Evolutionary conservation across 1,140 invertebrate genomes (phyloP).

Genomic region (Magallana ariakensis): DNA sequence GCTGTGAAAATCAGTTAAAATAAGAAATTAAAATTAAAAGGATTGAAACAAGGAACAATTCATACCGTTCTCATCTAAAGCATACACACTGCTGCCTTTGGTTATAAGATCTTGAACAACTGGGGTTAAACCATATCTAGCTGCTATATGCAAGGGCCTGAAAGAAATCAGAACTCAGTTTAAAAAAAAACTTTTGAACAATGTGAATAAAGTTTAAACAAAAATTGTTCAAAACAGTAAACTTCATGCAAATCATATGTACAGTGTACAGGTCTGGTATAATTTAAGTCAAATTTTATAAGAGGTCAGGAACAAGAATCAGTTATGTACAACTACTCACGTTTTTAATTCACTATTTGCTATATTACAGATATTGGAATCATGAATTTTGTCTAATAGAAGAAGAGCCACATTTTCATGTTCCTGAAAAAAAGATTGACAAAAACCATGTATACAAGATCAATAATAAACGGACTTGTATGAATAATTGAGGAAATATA

Average conservation of each 20-base stretch:
- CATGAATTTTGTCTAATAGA: slow-evolving; percentile 82
- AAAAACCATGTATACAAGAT: not conserved
- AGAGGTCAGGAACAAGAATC: too few relatives aligned
- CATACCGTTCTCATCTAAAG: slow-evolving; percentile 82
- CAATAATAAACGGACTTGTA: too few relatives aligned
- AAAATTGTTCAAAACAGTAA: too few relatives aligned
- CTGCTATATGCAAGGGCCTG: slow-evolving; percentile 83
- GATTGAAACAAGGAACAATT: not conserved
- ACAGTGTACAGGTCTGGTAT: too few relatives aligned
- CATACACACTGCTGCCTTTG: slow-evolving; percentile 83
- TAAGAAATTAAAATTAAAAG: not conserved
- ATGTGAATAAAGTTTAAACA: too few relatives aligned
- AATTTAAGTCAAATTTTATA: too few relatives aligned
- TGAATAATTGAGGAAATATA: too few relatives aligned
- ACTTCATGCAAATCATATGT: too few relatives aligned
- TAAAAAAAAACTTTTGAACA: too few relatives aligned
- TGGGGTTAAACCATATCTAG: slow-evolving; percentile 81
- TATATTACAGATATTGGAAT: slow-evolving; percentile 81
- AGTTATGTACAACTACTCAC: slow-evolving; percentile 74
- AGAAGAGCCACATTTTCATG: slow-evolving; percentile 82
- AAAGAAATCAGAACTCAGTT: slow-evolving; percentile 50
- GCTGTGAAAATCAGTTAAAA: not conserved
- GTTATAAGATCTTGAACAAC: slow-evolving; percentile 83
- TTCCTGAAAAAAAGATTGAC: slow-evolving; percentile 73
- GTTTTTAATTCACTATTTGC: slow-evolving; percentile 83